Base-by-base conservation (phyloP, 2,888 invertebrate species). In the Drosophila subquinaria region DNA sequence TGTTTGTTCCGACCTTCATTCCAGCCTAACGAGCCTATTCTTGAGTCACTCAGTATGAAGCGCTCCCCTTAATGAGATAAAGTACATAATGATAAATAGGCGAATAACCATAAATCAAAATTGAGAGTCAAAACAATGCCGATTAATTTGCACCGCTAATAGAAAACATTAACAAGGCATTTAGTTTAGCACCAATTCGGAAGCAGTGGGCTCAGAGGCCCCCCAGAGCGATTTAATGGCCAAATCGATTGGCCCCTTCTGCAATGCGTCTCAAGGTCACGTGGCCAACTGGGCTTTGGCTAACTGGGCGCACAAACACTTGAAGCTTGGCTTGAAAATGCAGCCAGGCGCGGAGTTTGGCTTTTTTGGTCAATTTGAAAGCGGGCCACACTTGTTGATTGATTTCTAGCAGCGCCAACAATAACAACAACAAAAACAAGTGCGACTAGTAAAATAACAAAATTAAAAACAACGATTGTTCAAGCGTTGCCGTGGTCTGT, bases 361-460 rank as follows among this genome's bases (percentile, higher is more conserved):
- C 48, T 55, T 59, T 68, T 55, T 56, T 74, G 67, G 65, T 52
- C 51, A 64, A 80, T 88, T 82, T 84, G 88, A 88, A 88, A 88
- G 83, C 81, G 81, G 77, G 83, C 88, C 69, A 69, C 88, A 83
- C 88, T 86, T 88, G 86, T 68, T 84, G 88, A 86, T 84, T 88
- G 83, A 84, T 84, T 84, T 86, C 77, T 70, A 75, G 55, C 52
- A 48, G 40, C 51, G 30, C 20, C 38, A 51, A 15, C 61, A 70
- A 17, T 17, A 17, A 17, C 43, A 63, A 30, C 52, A 61, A 48
- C 43, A 47, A 48, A 47, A 62, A 78, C 45, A 51, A 40, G 47
- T 63, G 30, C 38, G 30, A 23, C 48, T 27, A 36, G 36, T 45
- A 10, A 53, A 55, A n/a, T 45, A 47, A 63, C 63, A 55, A 53